Base-by-base conservation (phyloP, 2,113 vertebrate genomes). In the Strix uralensis region DNA sequence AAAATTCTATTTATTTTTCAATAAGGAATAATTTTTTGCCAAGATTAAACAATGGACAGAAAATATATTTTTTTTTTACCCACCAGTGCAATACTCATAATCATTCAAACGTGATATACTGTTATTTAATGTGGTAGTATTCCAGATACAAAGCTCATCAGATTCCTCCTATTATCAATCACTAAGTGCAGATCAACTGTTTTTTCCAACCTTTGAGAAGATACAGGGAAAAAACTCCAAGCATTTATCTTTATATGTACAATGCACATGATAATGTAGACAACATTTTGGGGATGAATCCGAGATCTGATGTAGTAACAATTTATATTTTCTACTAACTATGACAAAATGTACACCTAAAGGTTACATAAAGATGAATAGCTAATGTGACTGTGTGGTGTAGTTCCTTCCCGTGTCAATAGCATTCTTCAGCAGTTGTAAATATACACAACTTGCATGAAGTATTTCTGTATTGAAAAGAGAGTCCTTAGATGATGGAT, bases 1-100 rank as follows among this genome's bases (percentile, higher is more conserved):
- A 92, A 86, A 86, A 84, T 47, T 81, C 17, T 88, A 67, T 88
- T 92, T 92, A 82, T 78, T 96, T 95, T 93, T 81, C 73, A 71
- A 10, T 63, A 86, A 40, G 34, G 29, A 78, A 71, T 57, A 81
- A 81, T 74, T 90, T 92, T 94, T 84, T 81, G 22, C 16, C 44
- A 59, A 78, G 47, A 74, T 57, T 55, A 52, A 96, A 77, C 18
- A 83, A 59, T 30, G 49, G 57, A 82, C 15, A 69, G 40, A 85
- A 86, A 75, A 54, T 61, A 11, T 15, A 26, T 9, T 5, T 27
- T 55, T 70, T 66, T 77, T 87, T 80, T 4, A 82, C n/a, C 26
- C 70, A 55, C 6, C 4, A 67, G 22, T 58, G 88, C 32, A 90
- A 38, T 59, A 73, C 57, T 66, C 61, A 74, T 38, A 78, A 70